A percentile compares a stretch with the other conserved stretches of the same genome.
phyloP scores from a whole-genome alignment of 2,797 vertebrate genomes.

The Euthynnus affinis region DNA sequence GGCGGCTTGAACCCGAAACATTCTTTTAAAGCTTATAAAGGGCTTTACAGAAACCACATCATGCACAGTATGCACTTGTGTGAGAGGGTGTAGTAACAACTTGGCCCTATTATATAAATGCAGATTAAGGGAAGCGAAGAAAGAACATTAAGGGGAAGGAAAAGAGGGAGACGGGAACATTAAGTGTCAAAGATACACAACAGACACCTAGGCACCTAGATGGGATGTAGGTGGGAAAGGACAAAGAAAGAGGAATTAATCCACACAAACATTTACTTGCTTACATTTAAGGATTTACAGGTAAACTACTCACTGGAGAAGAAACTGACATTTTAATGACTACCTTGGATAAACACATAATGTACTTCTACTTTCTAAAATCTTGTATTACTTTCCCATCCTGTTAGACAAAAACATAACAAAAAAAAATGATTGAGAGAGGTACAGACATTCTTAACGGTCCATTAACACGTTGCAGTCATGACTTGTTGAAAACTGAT shows the following conservation, averaged over 20 bases:
- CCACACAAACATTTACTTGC: constrained; percentile 53
- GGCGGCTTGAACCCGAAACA: constrained; percentile 66
- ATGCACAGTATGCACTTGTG: constrained; percentile 50
- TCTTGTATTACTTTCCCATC: neutral
- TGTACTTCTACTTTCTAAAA: constrained; percentile 24
- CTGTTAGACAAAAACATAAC: neutral
- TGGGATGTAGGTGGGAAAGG: constrained; percentile 23
- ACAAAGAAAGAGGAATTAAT: constrained; percentile 45
- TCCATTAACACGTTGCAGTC: constrained; percentile 35
- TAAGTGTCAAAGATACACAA: neutral
- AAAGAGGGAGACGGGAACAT: constrained; percentile 2
- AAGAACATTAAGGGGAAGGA: constrained; percentile 31
- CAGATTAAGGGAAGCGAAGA: constrained; percentile 61
- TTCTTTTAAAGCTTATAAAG: constrained; percentile 76
- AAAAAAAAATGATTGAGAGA: constrained; percentile 24
- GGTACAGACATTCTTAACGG: constrained; percentile 12
- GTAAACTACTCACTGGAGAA: constrained; percentile 33
- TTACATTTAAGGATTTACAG: constrained; percentile 37
- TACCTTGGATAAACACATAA: constrained; percentile 46
- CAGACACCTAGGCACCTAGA: neutral
- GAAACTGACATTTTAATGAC: constrained; percentile 60
- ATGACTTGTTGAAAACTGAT: constrained; percentile 60
- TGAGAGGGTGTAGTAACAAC: constrained; percentile 48
- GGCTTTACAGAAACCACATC: constrained; percentile 74
- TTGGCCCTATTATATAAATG: constrained; percentile 66